A percentile compares a stretch with the other conserved stretches of the same genome.
Evolutionary conservation across 2,797 vertebrate species (phyloP).

Genomic region (Alosa sapidissima): DNA sequence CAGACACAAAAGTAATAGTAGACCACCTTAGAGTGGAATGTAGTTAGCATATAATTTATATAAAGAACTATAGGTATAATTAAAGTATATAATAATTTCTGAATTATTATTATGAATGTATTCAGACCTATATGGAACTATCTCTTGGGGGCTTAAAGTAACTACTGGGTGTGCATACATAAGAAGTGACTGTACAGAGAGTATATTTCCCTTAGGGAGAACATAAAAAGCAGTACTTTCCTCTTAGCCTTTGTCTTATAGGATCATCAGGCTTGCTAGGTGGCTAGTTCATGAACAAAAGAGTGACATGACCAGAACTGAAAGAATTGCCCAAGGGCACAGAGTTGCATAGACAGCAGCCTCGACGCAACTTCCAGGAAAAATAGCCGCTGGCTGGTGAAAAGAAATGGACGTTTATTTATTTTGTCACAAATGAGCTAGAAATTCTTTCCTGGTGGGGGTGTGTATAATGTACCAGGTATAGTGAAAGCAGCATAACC

Average conservation of each 20-base stretch:
- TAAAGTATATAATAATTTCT: not conserved
- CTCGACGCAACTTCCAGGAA: not conserved
- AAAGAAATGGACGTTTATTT: not conserved
- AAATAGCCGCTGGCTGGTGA: not conserved
- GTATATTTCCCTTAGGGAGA: not conserved
- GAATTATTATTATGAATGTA: not conserved
- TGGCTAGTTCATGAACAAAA: not conserved
- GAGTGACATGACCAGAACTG: not conserved
- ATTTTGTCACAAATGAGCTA: not conserved
- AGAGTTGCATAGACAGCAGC: not conserved
- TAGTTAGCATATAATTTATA: too few relatives aligned
- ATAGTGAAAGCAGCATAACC: not conserved
- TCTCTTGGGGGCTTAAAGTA: not conserved
- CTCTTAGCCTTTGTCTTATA: not conserved
- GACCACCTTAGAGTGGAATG: too few relatives aligned
- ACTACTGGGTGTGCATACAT: not conserved
- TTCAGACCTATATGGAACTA: not conserved
- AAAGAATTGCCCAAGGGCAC: not conserved
- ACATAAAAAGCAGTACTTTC: not conserved
- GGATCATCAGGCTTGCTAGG: not conserved
- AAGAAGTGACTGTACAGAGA: not conserved
- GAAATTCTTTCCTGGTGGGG: not conserved
- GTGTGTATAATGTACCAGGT: not conserved
- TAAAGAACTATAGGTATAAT: too few relatives aligned
- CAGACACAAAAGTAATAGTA: not conserved